These are phyloP conservation scores for Ceratosolen fusciceps DNA, from an alignment of 1,140 invertebrate genomes.

Conservation along the genomic window DNA sequence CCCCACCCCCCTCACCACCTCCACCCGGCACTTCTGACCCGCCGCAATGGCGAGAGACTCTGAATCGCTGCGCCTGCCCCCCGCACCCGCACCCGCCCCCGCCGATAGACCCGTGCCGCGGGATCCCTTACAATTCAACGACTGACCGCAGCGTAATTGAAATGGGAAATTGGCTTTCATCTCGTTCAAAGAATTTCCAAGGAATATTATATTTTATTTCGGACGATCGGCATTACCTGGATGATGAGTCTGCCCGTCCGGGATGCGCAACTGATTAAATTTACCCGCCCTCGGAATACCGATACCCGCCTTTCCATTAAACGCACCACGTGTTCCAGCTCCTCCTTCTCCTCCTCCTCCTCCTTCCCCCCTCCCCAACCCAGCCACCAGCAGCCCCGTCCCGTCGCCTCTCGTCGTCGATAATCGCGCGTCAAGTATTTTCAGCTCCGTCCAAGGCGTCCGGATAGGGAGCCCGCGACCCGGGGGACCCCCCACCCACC, in stretches of 20 bases:
- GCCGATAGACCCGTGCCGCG: no score
- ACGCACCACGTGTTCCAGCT: no score
- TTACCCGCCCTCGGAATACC: background rate
- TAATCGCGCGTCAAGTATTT: background rate
- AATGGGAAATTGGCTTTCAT: slow-evolving; percentile 19
- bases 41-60: no score
- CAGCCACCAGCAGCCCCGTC: no score
- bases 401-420: no score
- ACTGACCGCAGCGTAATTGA: slow-evolving; percentile 9
- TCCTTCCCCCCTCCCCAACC: no score
- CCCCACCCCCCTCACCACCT: background rate
- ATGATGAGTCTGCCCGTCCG: background rate
- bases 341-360: no score
- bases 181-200: background rate
- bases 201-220: background rate
- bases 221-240: background rate
- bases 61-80: background rate
- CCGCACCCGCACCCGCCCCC: no score
- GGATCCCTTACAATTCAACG: slow-evolving; percentile 1
- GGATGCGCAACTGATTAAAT: background rate
- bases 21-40: background rate
- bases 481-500: no score
- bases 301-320: background rate
- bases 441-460: background rate
- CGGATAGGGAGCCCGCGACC: no score